phyloP scores from a whole-genome alignment of 1,140 invertebrate genomes.

The Papilio helenus region DNA sequence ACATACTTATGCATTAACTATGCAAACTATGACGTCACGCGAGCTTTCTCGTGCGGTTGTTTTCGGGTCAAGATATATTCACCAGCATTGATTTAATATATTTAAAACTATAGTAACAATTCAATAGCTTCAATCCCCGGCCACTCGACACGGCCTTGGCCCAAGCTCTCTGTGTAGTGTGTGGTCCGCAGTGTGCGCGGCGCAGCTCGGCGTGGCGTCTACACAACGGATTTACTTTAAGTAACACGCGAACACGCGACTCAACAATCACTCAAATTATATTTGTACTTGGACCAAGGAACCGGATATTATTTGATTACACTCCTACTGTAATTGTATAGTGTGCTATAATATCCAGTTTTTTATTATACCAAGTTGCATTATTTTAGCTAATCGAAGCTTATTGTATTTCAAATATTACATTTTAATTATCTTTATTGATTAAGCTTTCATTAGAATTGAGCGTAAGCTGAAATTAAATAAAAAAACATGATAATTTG shows the following conservation, averaged over 20 bases:
- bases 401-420: too few relatives aligned
- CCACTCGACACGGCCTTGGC: background rate
- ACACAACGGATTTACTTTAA: background rate
- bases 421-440: too few relatives aligned
- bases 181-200: background rate
- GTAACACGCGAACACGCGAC: background rate
- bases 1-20: background rate
- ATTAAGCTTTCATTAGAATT: too few relatives aligned
- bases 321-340: background rate
- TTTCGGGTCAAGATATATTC: too few relatives aligned
- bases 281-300: conserved; percentile 4
- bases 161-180: background rate
- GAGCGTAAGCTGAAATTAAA: background rate
- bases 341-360: background rate
- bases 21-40: background rate
- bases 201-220: background rate
- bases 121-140: background rate
- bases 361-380: background rate
- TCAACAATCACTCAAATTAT: background rate
- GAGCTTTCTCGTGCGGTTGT: background rate
- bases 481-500: background rate
- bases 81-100: too few relatives aligned
- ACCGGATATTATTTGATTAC: conserved; percentile 16
- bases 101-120: too few relatives aligned
- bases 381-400: too few relatives aligned